Conservation (phyloP, 2,888 invertebrate species). For the Netelia virgata region DNA sequence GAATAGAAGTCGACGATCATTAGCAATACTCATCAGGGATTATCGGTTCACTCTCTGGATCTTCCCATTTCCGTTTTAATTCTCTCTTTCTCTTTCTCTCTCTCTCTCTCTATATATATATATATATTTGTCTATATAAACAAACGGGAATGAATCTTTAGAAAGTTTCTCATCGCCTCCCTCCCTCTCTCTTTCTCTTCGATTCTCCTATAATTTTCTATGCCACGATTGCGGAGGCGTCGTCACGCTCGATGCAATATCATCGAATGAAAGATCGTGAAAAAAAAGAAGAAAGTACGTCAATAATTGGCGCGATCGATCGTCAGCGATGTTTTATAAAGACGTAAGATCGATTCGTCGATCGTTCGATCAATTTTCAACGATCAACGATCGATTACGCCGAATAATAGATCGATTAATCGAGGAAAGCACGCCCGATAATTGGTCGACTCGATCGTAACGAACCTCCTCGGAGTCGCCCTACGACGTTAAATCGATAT, state of each 20-base stretch:
- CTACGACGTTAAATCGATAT: background rate
- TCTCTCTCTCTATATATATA: background rate
- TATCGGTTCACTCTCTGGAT: conserved; percentile 46
- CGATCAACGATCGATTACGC: background rate
- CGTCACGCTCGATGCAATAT: conserved; percentile 53
- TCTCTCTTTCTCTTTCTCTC: too few relatives aligned
- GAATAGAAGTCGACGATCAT: conserved; percentile 51
- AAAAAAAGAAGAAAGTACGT: conserved; percentile 61
- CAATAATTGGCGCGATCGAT: conserved; percentile 31
- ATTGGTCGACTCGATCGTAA: background rate
- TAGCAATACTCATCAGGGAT: conserved; percentile 54
- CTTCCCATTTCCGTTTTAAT: conserved; percentile 58
- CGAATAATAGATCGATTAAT: conserved; percentile 3
- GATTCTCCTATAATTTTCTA: conserved; percentile 50
- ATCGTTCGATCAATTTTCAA: background rate
- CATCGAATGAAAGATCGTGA: conserved; percentile 55
- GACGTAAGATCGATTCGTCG: conserved; percentile 19
- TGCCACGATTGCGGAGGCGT: conserved; percentile 33
- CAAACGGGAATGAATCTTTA: conserved; percentile 46
- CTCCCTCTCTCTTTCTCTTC: conserved; percentile 21
- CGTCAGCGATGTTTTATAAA: conserved; percentile 16
- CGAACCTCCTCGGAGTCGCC: too few relatives aligned
- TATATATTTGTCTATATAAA: background rate
- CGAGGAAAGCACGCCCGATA: background rate
- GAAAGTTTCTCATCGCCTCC: conserved; percentile 55